phyloP scores from a whole-genome alignment of 2,113 vertebrate species.

The Balaenoptera acutorostrata region DNA sequence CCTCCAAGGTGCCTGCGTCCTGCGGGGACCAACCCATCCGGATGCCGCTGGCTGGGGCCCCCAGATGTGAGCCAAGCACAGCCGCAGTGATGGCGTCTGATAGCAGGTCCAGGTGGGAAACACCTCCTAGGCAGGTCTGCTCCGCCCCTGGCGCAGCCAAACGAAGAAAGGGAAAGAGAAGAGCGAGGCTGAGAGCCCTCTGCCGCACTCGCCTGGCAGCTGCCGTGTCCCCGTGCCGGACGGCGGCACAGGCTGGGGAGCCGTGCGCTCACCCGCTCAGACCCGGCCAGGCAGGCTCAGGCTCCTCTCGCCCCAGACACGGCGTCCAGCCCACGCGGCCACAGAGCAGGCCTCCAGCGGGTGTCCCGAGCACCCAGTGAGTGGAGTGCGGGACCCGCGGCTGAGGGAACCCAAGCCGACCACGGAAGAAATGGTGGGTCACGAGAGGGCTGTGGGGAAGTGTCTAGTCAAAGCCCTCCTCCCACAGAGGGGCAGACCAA shows the following conservation, averaged over 20 bases:
- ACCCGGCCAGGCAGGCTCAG: background rate
- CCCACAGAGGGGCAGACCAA: background rate
- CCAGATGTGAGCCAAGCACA: background rate
- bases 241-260: background rate
- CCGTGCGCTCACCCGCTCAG: background rate
- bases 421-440: too few species aligned
- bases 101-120: background rate
- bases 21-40: background rate
- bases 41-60: background rate
- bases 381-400: too few species aligned
- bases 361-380: background rate
- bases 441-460: background rate
- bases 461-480: background rate
- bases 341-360: background rate
- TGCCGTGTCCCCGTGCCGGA: background rate
- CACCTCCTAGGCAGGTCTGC: background rate
- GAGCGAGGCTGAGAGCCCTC: fast-evolving
- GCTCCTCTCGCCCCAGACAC: background rate
- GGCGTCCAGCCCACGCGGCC: fast-evolving
- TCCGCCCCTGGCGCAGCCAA: background rate
- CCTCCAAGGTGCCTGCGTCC: conserved; percentile 10
- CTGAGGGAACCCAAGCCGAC: too few species aligned
- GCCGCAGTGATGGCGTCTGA: background rate
- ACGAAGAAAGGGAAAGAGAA: background rate
- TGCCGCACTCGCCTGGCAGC: background rate